Evolutionary conservation across 1,140 invertebrate species (phyloP), one percentile per base, ranked within the genome.

Genomic region (Drosophila pallidifrons): DNA sequence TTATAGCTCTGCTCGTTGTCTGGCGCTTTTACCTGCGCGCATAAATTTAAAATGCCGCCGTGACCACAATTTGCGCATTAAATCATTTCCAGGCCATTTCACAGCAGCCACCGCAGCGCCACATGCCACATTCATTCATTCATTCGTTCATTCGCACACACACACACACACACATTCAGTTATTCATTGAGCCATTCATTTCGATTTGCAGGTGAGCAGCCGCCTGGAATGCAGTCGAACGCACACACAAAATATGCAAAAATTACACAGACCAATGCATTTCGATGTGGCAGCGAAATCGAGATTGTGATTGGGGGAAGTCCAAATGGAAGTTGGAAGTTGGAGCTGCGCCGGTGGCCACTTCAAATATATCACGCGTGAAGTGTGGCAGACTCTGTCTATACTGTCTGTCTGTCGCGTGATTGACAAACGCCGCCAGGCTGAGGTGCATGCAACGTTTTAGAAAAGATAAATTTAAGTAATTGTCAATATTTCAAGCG

Each of bases 401-500:
- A 8, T 38, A 10, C 35, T 73, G 68, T 47, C 16, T 43, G 69
- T 71, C 80, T 85, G 70, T 63, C 81, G 76, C 54, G 81, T 88
- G 82, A 88, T 88, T 88, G 83, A 88, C 82, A 77, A 88, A 87
- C 73, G 83, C 63, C 68, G 45, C 43, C 11, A 55, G 74, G 60
- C 65, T 70, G 77, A 87, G 83, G 83, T 87, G 83, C 83, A 70
- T 80, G 69, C 63, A 65, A 79, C 85, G 80, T 80, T 87, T 79
- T 87, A 87, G 83, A 89, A 87, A 87, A 87, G 83, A 87, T 87
- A 87, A 87, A 87, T 87, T 87, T 87, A 87, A 87, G 83, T 87
- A 87, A 87, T 87, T 87, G 83, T 87, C 83, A 87, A 87, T 87
- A 87, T 87, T 87, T 87, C 83, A 87, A 87, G 85, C 83, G 85